These are phyloP conservation scores for Pachycephus smyrnensis DNA, from an alignment of 2,888 invertebrate species.

Conservation along the genomic window DNA sequence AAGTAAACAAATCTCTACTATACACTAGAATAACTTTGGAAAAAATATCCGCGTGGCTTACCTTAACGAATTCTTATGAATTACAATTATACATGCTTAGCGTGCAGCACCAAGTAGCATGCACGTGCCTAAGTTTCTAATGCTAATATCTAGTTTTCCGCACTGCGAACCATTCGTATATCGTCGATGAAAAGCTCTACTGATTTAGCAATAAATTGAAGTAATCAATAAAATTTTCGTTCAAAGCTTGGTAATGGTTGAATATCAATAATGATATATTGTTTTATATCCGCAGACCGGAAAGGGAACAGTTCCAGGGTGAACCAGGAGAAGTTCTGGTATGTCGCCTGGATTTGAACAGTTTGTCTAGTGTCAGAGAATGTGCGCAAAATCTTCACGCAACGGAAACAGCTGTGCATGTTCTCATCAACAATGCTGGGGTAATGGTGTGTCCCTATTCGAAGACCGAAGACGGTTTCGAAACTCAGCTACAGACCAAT, in stretches of 20 bases:
- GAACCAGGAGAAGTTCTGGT: constrained; percentile 49
- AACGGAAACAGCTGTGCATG: constrained; percentile 71
- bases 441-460: constrained; percentile 75
- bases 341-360: constrained; percentile 69
- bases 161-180: background rate
- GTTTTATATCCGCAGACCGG: constrained; percentile 31
- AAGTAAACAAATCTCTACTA: constrained; percentile 37
- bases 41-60: background rate
- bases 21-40: background rate
- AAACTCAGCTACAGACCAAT: constrained; percentile 77
- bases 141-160: background rate
- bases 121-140: background rate
- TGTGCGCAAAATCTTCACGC: constrained; percentile 68
- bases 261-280: background rate
- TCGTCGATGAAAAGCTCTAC: background rate
- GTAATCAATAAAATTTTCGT: background rate
- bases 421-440: constrained; percentile 80
- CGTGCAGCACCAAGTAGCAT: too few relatives aligned
- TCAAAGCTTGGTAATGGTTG: background rate
- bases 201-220: background rate
- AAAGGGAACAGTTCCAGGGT: constrained; percentile 45
- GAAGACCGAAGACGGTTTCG: constrained; percentile 75
- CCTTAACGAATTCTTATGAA: background rate
- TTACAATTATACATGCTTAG: constrained; percentile 32
- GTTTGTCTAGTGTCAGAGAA: constrained; percentile 70